A percentile compares a stretch with the other conserved stretches of the same genome.
phyloP scores from a whole-genome alignment of 2,888 invertebrate species.

The Pseudeuparius sepicola region DNA sequence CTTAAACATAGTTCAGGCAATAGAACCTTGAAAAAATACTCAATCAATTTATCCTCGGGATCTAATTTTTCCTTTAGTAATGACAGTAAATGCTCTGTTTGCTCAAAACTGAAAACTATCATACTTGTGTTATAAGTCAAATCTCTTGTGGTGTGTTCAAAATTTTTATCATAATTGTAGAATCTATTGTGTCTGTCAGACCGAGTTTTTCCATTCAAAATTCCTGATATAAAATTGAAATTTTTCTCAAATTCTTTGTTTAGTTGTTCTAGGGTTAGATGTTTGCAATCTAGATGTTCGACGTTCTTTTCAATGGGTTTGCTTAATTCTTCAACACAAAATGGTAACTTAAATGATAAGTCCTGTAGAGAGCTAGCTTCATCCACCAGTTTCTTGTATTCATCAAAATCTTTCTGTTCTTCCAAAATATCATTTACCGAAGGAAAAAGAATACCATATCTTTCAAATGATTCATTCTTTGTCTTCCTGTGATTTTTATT shows the following conservation, averaged over 20 bases:
- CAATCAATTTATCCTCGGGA: conserved; percentile 22
- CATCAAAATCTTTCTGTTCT: conserved; percentile 21
- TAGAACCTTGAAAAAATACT: conserved; percentile 33
- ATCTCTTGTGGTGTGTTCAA: conserved; percentile 20
- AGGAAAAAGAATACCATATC: conserved; percentile 25
- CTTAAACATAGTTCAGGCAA: conserved; percentile 33
- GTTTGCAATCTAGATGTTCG: conserved; percentile 24
- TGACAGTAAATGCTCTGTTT: conserved; percentile 26
- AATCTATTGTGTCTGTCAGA: conserved; percentile 22
- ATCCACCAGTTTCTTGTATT: conserved; percentile 20
- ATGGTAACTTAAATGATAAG: too few relatives aligned
- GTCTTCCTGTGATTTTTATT: too few relatives aligned
- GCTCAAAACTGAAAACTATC: conserved; percentile 30
- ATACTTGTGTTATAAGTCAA: conserved; percentile 30
- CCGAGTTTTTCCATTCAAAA: conserved; percentile 21
- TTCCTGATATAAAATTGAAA: conserved; percentile 17
- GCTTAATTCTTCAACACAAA: too few relatives aligned
- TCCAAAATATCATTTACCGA: conserved; percentile 24
- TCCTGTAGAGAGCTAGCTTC: conserved; percentile 15
- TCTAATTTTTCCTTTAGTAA: conserved; percentile 28
- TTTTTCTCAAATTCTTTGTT: conserved; percentile 21
- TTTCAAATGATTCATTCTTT: conserved; percentile 24
- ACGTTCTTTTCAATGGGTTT: conserved; percentile 10
- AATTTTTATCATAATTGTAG: conserved; percentile 12
- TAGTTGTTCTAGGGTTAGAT: conserved; percentile 22